A percentile compares a stretch with the other conserved stretches of the same genome.
phyloP scores from a whole-genome alignment of 2,888 invertebrate species.

The Tiliacea aurago region DNA sequence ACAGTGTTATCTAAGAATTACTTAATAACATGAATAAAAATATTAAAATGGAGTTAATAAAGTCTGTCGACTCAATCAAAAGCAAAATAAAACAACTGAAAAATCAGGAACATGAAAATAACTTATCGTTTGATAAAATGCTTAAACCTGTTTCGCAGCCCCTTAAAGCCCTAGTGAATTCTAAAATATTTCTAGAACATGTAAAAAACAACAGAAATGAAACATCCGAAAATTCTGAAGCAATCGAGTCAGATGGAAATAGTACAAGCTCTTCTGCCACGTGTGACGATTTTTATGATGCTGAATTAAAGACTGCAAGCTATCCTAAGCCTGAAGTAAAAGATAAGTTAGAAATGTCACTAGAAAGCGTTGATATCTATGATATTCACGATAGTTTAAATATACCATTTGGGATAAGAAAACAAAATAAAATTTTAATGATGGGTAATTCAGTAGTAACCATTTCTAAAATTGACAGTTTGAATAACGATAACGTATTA shows the following conservation, averaged over 20 bases:
- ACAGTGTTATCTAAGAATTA: too few species aligned
- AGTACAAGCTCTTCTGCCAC: neutral
- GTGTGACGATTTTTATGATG: neutral
- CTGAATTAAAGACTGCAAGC: neutral
- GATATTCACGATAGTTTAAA: too few species aligned
- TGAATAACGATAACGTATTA: neutral
- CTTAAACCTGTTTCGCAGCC: neutral
- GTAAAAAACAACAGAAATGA: too few species aligned
- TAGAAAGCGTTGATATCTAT: neutral
- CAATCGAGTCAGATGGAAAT: neutral
- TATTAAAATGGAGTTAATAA: too few species aligned
- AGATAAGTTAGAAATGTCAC: constrained; percentile 1
- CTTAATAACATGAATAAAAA: too few species aligned
- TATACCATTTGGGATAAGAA: neutral
- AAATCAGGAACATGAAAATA: neutral
- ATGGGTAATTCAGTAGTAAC: neutral
- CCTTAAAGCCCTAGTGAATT: neutral
- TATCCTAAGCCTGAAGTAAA: neutral
- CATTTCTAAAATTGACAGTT: neutral
- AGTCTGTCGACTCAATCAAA: too few species aligned
- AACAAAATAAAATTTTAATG: neutral
- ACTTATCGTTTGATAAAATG: neutral
- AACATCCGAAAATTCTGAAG: too few species aligned
- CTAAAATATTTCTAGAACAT: neutral
- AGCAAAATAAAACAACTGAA: neutral